Percentiles rank a stretch among this genome's conserved stretches.
These are phyloP conservation scores for Hyppa rectilinea DNA, from an alignment of 2,888 invertebrate species.

Conservation along the genomic window DNA sequence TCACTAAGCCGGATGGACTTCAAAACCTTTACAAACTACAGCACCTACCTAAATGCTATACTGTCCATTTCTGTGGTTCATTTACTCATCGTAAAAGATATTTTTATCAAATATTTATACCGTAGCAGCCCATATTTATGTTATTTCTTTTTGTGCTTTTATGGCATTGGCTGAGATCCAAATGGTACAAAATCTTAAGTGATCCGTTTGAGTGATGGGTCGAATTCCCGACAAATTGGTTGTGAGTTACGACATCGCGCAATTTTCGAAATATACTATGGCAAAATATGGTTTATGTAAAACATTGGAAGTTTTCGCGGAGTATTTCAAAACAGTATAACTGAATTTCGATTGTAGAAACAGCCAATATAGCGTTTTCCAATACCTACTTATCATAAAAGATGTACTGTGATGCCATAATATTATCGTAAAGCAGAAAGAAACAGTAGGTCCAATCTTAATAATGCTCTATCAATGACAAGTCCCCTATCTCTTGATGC, in stretches of 20 bases:
- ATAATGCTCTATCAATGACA: neutral
- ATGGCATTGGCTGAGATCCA: slow-evolving; percentile 44
- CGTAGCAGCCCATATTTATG: neutral
- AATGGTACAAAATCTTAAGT: slow-evolving; percentile 41
- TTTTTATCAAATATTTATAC: slow-evolving; percentile 30
- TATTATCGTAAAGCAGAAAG: neutral
- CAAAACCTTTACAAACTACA: neutral
- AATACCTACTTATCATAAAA: slow-evolving; percentile 26
- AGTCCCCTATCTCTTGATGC: neutral
- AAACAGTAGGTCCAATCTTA: slow-evolving; percentile 3
- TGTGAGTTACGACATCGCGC: neutral
- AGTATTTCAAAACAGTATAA: neutral
- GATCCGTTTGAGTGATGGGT: slow-evolving; percentile 28
- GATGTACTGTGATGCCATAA: slow-evolving; percentile 10
- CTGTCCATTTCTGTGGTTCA: no score
- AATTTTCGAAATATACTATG: neutral
- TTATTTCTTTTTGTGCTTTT: slow-evolving; percentile 24
- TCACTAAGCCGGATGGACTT: neutral
- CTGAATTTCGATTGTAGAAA: neutral
- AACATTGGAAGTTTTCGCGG: neutral
- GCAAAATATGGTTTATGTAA: neutral
- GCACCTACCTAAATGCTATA: no score
- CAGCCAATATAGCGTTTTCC: neutral
- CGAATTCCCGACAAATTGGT: slow-evolving; percentile 13
- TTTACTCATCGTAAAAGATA: slow-evolving; percentile 9